Percentiles rank a stretch among this genome's conserved stretches.
Conservation (phyloP, 2,113 vertebrate genomes). For the Rostratula benghalensis region DNA sequence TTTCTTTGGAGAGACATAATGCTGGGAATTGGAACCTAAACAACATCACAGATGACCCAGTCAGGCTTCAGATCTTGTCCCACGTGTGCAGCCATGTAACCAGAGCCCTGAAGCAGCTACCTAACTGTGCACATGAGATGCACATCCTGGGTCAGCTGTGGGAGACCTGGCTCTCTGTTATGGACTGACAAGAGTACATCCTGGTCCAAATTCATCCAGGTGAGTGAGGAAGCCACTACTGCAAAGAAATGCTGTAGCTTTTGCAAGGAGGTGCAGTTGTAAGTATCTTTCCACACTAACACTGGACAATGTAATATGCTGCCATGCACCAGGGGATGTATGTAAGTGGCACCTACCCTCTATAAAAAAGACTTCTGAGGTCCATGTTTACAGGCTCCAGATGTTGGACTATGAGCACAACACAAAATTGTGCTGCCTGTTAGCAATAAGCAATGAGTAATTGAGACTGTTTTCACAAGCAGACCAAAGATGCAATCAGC, state of each 20-base stretch:
- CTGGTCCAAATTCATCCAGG: background rate
- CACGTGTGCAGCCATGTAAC: accelerated
- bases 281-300: background rate
- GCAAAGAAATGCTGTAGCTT: background rate
- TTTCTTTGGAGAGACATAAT: background rate
- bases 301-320: background rate
- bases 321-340: background rate
- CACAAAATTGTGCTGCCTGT: background rate
- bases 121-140: accelerated
- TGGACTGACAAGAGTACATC: background rate
- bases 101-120: background rate
- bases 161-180: background rate
- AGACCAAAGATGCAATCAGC: background rate
- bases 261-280: background rate
- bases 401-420: background rate
- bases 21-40: background rate
- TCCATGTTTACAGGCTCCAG: background rate
- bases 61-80: background rate
- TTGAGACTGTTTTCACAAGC: background rate
- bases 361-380: background rate
- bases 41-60: background rate
- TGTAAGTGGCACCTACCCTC: background rate
- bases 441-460: background rate
- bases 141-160: background rate
- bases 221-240: background rate